A percentile compares a stretch with the other conserved stretches of the same genome.
Evolutionary conservation across 2,888 invertebrate genomes (phyloP).

Genomic region (Sympetrum striolatum): DNA sequence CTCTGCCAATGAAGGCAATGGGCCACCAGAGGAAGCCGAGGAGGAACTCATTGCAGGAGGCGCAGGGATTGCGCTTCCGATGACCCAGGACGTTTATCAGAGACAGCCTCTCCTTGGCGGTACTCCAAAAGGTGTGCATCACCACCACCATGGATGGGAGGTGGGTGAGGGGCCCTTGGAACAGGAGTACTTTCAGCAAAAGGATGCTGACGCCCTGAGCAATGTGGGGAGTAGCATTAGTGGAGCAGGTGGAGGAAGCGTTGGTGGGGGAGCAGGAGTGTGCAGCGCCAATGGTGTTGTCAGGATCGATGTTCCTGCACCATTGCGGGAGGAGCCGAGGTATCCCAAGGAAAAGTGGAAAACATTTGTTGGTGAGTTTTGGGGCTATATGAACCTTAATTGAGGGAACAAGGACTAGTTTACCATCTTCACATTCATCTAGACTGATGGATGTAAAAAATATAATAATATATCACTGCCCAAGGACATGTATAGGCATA

Average conservation of each 20-base stretch:
- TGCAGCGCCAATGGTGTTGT: conserved; percentile 63
- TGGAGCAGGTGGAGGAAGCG: conserved; percentile 58
- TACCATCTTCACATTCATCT: no score
- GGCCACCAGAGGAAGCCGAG: conserved; percentile 49
- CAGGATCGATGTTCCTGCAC: conserved; percentile 70
- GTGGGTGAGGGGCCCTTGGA: conserved; percentile 24
- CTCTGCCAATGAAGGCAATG: conserved; percentile 52
- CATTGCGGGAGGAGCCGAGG: conserved; percentile 75
- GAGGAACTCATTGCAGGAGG: conserved; percentile 50
- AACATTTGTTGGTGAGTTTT: conserved; percentile 67
- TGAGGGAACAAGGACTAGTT: neutral
- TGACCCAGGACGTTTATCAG: conserved; percentile 64
- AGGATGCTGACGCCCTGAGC: conserved; percentile 50
- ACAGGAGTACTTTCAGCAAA: conserved; percentile 30
- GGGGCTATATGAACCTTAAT: no score
- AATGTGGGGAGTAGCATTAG: conserved; percentile 51
- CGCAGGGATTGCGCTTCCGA: conserved; percentile 58
- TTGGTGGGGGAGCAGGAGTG: conserved; percentile 54
- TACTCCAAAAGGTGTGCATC: conserved; percentile 54
- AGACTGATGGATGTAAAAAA: no score
- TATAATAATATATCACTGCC: no score
- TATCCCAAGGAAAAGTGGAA: conserved; percentile 88
- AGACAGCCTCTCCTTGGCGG: conserved; percentile 66
- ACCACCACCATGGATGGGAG: conserved; percentile 60
- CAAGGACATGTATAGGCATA: no score